Base-by-base conservation (phyloP, 2,888 invertebrate genomes). In the Hypercompe scribonia region DNA sequence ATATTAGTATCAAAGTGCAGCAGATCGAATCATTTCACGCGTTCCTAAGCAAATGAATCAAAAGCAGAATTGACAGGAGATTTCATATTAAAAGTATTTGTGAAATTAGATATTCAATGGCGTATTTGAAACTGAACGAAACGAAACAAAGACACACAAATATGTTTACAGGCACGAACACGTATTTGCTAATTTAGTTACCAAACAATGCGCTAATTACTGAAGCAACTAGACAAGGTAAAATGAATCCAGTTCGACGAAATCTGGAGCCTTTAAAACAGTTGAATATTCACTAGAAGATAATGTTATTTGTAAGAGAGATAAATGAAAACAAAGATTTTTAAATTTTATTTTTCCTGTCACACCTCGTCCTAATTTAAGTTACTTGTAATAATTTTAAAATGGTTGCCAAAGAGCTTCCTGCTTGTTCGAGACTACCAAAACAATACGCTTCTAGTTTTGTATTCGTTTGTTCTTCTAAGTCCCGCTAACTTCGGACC, bases 131-230 rank as follows among this genome's bases (percentile, higher is more conserved):
- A 39, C 28, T 66, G 70, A 71, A 67, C 65, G 39, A 66, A 68
- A 58, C 72, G 39, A 73, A 73, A 78, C 71, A 75, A 79, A 75
- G 73, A 72, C 46, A 31, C 69, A 50, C 28, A 28, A 61, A 58
- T 5, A 15, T 28, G 15, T 28, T 69, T 63, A 31, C 71, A 75
- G 46, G 68, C 72, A 75, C 69, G 70, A 71, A 61, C 76, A 58
- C 42, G 73, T 78, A 71, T 79, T 80, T 78, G 81, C 80, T 76
- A 81, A 86, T 85, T 73, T 75, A 85, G 87, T 88, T 87, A 88
- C 84, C 87, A 87, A 89, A 89, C 87, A 90, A 79, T 83, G 86
- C 86, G 86, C 87, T 88, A 88, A 88, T 84, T 84, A 87, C 86
- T 77, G 83, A 85, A 84, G 80, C 83, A 82, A 87, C 86, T 86